Conservation (phyloP, 2,888 invertebrate genomes). For the Chaetogeoica ovagalla region DNA sequence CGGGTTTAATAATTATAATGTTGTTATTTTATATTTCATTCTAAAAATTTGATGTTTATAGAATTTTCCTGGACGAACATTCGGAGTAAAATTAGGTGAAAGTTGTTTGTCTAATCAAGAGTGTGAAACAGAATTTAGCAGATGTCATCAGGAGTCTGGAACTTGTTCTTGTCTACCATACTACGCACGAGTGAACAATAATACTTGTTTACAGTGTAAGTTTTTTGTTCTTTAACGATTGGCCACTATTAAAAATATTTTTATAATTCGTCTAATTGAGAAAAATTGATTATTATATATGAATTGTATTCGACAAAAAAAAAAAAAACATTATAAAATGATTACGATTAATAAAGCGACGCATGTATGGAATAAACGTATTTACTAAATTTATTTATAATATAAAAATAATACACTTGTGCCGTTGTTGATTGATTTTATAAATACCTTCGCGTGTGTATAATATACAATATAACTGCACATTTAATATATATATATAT, state of each 20-base stretch:
- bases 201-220: constrained; percentile 84
- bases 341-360: too few relatives aligned
- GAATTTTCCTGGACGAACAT: constrained; percentile 35
- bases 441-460: too few relatives aligned
- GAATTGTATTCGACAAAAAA: too few relatives aligned
- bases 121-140: constrained; percentile 68
- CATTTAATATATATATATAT: too few relatives aligned
- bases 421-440: too few relatives aligned
- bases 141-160: constrained; percentile 66
- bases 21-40: not conserved
- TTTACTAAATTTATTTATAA: too few relatives aligned
- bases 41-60: not conserved
- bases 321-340: too few relatives aligned
- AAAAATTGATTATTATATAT: too few relatives aligned
- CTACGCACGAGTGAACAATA: constrained; percentile 78
- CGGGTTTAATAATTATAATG: not conserved
- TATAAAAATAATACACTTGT: too few relatives aligned
- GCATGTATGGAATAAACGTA: too few relatives aligned
- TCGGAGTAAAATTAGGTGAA: constrained; percentile 64
- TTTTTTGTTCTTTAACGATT: constrained; percentile 56
- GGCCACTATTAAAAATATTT: not conserved
- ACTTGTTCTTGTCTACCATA: constrained; percentile 81
- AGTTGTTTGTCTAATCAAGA: constrained; percentile 68
- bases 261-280: not conserved
- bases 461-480: too few relatives aligned